Base-by-base conservation (phyloP, 2,888 invertebrate genomes). In the Acronicta leporina region DNA sequence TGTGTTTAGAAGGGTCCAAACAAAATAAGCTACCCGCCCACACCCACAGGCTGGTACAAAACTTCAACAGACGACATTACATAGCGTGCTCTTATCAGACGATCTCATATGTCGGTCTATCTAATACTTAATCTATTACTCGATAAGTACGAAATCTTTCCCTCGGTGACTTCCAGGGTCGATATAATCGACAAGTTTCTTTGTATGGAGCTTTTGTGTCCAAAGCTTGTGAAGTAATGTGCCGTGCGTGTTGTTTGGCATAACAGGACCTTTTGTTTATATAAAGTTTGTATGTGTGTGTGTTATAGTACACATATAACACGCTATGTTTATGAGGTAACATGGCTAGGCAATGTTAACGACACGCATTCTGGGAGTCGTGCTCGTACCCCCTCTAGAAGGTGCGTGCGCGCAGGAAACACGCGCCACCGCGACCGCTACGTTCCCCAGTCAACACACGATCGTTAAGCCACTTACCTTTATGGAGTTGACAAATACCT, bases 371-470 rank as follows among this genome's bases (percentile, higher is more conserved):
- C 83, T 82, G 80, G 63, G 68, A 87, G 82, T 87, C 91, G 90
- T 88, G 91, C 87, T 84, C 87, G 81, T 85, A 85, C 80, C 77
- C 81, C 85, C 76, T 77, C 78, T 48, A 74, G 70, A 63, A 51
- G 50, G 66, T 76, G 86, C 81, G 79, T 79, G 73, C 79, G 77
- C 87, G 88, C 92, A 91, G 92, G 91, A 91, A 91, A 83, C 91
- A 88, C 87, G 90, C 89, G 85, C 87, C 86, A 85, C 84, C 83
- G 73, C 73, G 60, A 76, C 76, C 74, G 75, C 76, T 76, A 76
- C 56, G 68, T 64, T 68, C 73, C 54, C 68, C 58, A 59, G 62
- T 67, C 73, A 65, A 67, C 78, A 77, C 79, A 72, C 66, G 54
- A 56, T 69, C 65, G 63, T 69, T 58, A 61, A 73, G 77, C 68